Conservation (phyloP, 2,888 invertebrate species). For the Allophyes oxyacanthae region DNA sequence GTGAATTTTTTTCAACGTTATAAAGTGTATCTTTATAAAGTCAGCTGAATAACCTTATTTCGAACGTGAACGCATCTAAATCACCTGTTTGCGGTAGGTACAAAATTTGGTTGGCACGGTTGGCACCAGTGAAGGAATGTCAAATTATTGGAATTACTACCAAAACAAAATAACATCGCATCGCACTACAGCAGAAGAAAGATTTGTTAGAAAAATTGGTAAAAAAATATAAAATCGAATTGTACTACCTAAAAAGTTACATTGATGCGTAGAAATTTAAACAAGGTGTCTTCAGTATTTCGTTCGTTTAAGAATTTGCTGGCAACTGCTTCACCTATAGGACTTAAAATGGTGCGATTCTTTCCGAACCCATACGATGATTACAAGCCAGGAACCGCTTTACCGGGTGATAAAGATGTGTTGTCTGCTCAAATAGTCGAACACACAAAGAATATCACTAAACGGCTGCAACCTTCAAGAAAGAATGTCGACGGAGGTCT, state of each 20-base stretch:
- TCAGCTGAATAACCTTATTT: too few species aligned
- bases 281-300: conserved; percentile 50
- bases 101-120: conserved; percentile 15
- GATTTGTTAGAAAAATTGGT: conserved; percentile 23
- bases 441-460: conserved; percentile 72
- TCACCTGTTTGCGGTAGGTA: neutral
- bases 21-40: too few species aligned
- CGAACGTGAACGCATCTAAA: conserved; percentile 30
- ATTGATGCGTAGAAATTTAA: conserved; percentile 60
- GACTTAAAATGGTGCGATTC: conserved; percentile 79
- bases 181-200: conserved; percentile 2
- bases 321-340: conserved; percentile 43
- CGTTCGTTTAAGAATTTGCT: conserved; percentile 54
- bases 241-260: conserved; percentile 6
- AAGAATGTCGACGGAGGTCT: conserved; percentile 90
- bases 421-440: conserved; percentile 71
- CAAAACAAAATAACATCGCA: conserved; percentile 51
- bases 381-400: conserved; percentile 57
- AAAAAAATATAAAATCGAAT: neutral
- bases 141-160: too few species aligned
- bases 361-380: conserved; percentile 81
- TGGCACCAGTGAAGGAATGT: conserved; percentile 24
- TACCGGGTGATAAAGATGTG: conserved; percentile 64
- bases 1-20: too few species aligned
- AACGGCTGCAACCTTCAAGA: conserved; percentile 71